Percentiles rank a stretch among this genome's conserved stretches.
These are phyloP conservation scores for Zaprionus tsacasi DNA, from an alignment of 1,140 invertebrate species.

Conservation along the genomic window DNA sequence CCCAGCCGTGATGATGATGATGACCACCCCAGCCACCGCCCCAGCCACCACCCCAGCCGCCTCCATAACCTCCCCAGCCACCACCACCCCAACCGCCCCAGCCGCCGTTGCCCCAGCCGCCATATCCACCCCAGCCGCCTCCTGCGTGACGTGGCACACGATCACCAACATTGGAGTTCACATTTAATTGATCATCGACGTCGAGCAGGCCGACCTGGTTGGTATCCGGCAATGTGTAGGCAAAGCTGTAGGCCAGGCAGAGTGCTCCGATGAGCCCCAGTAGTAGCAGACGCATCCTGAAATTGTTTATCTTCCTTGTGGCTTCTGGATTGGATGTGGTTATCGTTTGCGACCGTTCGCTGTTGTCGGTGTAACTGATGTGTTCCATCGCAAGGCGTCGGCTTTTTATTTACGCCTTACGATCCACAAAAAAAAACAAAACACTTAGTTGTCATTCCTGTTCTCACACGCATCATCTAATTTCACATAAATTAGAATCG, in stretches of 20 bases:
- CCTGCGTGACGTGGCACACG: conserved; percentile 15
- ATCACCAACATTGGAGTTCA: conserved; percentile 13
- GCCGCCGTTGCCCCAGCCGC: not conserved
- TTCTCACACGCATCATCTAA: conserved; percentile 16
- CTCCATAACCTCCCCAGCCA: conserved; percentile 12
- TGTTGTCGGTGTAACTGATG: conserved; percentile 9
- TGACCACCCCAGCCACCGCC: conserved; percentile 9
- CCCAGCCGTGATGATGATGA: not conserved
- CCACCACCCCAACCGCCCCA: conserved; percentile 7
- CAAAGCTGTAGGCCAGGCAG: conserved; percentile 26
- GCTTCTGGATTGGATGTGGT: not conserved
- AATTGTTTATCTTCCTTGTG: not conserved
- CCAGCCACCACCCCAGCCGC: conserved; percentile 11
- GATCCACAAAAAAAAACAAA: conserved; percentile 18
- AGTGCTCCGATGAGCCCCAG: conserved; percentile 29
- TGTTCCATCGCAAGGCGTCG: not conserved
- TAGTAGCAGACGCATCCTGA: conserved; percentile 47
- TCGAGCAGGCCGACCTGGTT: not conserved
- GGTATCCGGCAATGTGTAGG: not conserved
- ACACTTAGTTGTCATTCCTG: not conserved
- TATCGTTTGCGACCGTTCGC: not conserved
- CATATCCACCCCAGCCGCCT: conserved; percentile 1
- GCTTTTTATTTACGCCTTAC: conserved; percentile 9
- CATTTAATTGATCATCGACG: conserved; percentile 1
- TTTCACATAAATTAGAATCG: conserved; percentile 11